phyloP scores from a whole-genome alignment of 2,888 invertebrate species.

The Cerastoderma edule region DNA sequence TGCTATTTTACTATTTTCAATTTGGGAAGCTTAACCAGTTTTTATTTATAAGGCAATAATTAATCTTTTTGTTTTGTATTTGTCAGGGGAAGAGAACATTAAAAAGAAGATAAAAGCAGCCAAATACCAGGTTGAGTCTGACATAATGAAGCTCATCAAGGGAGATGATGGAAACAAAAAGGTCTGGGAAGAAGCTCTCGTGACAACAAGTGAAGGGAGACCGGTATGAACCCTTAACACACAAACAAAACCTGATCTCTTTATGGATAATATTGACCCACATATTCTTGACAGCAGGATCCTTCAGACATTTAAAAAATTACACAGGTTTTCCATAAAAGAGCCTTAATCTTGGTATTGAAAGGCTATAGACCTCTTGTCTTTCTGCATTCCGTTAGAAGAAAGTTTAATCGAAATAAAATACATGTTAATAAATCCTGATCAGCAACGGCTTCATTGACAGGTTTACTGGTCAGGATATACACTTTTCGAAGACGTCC shows the following conservation, averaged over 20 bases:
- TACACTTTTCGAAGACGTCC: no score
- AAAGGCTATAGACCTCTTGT: no score
- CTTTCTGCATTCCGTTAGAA: no score
- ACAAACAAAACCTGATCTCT: background rate
- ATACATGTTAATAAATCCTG: no score
- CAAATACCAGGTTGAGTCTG: conserved; percentile 83
- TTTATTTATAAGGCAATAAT: background rate
- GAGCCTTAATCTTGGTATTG: no score
- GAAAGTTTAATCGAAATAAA: no score
- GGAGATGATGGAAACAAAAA: conserved; percentile 87
- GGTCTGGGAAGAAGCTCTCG: conserved; percentile 88
- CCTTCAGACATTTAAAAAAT: no score
- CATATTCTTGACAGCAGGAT: background rate
- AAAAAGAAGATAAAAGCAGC: conserved; percentile 75
- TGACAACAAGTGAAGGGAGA: conserved; percentile 84
- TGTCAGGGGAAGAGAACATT: background rate
- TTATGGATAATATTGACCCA: background rate
- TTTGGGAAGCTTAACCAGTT: background rate
- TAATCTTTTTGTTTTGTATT: background rate
- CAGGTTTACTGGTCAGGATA: no score
- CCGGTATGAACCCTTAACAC: conserved; percentile 59
- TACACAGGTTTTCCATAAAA: no score
- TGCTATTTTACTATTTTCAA: background rate
- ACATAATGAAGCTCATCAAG: conserved; percentile 84
- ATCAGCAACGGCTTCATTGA: no score